phyloP scores from a whole-genome alignment of 2,113 vertebrate species.

The Alligator sinensis region DNA sequence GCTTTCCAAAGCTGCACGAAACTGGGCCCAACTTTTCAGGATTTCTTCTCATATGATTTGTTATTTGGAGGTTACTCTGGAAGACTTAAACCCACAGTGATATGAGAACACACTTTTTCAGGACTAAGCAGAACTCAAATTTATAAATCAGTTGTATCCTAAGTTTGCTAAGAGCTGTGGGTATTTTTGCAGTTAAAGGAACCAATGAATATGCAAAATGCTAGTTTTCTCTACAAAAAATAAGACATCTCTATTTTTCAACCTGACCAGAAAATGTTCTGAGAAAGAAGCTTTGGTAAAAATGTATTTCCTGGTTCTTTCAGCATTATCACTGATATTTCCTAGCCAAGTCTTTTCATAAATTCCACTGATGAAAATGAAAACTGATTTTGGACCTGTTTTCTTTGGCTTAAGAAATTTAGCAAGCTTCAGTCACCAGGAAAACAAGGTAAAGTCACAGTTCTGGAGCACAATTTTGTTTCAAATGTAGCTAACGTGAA shows the following conservation, averaged over 20 bases:
- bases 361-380: not conserved
- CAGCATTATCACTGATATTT: not conserved
- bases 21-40: not conserved
- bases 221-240: not conserved
- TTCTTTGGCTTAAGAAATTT: not conserved
- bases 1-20: too few species aligned
- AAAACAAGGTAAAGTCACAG: too few species aligned
- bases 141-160: not conserved
- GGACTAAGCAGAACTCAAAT: not conserved
- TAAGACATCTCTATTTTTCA: not conserved
- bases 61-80: not conserved
- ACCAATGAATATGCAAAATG: not conserved
- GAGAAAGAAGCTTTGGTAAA: not conserved
- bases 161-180: not conserved
- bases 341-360: not conserved
- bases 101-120: not conserved
- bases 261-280: not conserved
- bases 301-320: too few species aligned
- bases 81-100: not conserved
- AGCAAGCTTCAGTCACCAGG: not conserved
- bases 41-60: not conserved
- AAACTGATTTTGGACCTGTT: not conserved
- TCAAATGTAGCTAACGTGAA: not conserved
- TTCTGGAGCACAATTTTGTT: too few species aligned
- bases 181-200: too few species aligned